These are phyloP conservation scores for Allygus modestus DNA, from an alignment of 2,888 invertebrate genomes.

Conservation along the genomic window DNA sequence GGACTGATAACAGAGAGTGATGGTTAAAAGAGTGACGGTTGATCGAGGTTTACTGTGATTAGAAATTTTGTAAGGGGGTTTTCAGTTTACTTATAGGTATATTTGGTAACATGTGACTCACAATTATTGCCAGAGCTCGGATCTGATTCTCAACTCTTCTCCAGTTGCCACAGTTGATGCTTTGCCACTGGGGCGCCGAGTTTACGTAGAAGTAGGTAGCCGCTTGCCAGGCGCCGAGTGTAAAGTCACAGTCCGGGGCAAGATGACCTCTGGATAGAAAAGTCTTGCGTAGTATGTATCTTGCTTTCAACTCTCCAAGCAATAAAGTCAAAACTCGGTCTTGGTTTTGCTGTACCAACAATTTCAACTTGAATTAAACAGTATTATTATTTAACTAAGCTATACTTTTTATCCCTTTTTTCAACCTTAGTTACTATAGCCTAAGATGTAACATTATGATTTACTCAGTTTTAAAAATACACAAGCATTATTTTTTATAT, in stretches of 20 bases:
- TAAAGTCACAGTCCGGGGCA: constrained; percentile 77
- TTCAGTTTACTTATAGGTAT: too few species aligned
- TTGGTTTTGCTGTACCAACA: constrained; percentile 46
- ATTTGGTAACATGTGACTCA: constrained; percentile 64
- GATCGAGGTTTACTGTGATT: too few species aligned
- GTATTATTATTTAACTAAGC: not conserved
- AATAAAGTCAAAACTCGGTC: constrained; percentile 36
- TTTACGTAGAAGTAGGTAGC: constrained; percentile 77
- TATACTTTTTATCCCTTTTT: too few species aligned
- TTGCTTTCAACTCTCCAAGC: constrained; percentile 43
- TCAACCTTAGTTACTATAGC: too few species aligned
- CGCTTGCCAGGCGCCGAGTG: constrained; percentile 75
- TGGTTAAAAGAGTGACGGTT: too few species aligned
- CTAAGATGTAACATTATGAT: too few species aligned
- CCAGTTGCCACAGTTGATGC: constrained; percentile 77
- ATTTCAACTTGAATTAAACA: not conserved
- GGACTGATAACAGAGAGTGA: too few species aligned
- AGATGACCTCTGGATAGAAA: constrained; percentile 76
- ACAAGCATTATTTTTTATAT: too few species aligned
- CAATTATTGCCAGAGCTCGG: constrained; percentile 73
- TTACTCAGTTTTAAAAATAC: too few species aligned
- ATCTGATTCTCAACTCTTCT: constrained; percentile 74
- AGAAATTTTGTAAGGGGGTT: too few species aligned
- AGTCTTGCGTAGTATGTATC: constrained; percentile 41
- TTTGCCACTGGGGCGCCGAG: constrained; percentile 76